Evolutionary conservation across 2,113 vertebrate species (phyloP).

Genomic region (Apistogramma diplotaenia): DNA sequence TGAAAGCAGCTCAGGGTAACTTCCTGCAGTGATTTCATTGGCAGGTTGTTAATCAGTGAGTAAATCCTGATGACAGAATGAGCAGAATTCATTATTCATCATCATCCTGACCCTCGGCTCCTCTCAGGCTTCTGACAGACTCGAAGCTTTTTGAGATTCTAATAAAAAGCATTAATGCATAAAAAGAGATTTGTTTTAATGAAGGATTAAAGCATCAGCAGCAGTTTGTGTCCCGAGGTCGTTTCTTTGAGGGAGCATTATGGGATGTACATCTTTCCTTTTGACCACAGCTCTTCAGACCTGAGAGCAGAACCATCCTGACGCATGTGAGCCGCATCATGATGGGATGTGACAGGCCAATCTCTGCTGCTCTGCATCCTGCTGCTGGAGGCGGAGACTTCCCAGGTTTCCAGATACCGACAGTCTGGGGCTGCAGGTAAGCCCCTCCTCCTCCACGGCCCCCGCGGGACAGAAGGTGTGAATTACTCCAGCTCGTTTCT

Average conservation of each 20-base stretch:
- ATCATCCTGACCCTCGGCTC: background rate
- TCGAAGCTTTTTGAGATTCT: background rate
- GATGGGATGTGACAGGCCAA: conserved; percentile 52
- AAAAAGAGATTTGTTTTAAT: background rate
- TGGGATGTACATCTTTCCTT: background rate
- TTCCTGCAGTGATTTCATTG: background rate
- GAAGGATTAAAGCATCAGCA: background rate
- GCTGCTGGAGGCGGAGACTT: background rate
- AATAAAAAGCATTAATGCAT: no score
- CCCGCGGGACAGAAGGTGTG: conserved; percentile 2
- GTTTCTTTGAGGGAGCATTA: background rate
- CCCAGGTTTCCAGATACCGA: conserved; percentile 63
- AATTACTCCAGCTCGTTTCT: conserved; percentile 28
- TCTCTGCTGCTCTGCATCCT: conserved; percentile 17
- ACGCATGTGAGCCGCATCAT: background rate
- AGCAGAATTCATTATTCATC: background rate
- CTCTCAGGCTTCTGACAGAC: background rate
- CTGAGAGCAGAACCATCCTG: background rate
- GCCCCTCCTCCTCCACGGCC: background rate
- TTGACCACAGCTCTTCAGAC: background rate
- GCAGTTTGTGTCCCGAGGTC: background rate
- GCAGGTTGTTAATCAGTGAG: background rate
- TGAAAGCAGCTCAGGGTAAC: no score
- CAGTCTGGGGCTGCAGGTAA: conserved; percentile 37
- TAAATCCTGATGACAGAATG: background rate